Evolutionary conservation across 2,888 invertebrate species (phyloP).

Genomic region (Agrotis segetum): DNA sequence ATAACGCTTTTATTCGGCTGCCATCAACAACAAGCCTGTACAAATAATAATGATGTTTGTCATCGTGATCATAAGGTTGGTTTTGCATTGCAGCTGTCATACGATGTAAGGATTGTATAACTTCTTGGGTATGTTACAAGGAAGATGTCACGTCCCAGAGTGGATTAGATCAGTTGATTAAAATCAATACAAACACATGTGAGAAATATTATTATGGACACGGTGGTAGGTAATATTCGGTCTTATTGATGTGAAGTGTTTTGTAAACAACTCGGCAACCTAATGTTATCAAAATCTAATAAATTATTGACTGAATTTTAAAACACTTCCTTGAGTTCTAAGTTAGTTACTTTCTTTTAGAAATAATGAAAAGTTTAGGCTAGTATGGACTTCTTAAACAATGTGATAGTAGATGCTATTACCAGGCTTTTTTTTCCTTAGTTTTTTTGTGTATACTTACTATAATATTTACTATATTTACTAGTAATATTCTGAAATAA

Average conservation of each 20-base stretch:
- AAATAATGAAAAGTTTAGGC: too few species aligned
- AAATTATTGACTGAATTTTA: too few species aligned
- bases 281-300: too few species aligned
- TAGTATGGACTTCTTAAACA: too few species aligned
- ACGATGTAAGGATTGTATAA: neutral
- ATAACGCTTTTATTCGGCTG: neutral
- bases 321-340: too few species aligned
- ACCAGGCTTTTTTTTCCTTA: too few species aligned
- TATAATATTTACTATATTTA: too few species aligned
- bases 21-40: neutral
- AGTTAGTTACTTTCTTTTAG: too few species aligned
- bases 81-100: neutral
- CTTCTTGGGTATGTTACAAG: neutral
- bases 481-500: too few species aligned
- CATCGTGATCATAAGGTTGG: neutral
- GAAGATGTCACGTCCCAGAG: conserved; percentile 16
- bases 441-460: too few species aligned
- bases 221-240: neutral
- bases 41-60: neutral
- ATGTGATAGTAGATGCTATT: too few species aligned
- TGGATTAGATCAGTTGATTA: conserved; percentile 36
- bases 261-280: neutral
- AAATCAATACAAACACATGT: conserved; percentile 12
- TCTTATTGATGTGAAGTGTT: too few species aligned
- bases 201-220: neutral